Conservation (phyloP, 2,797 vertebrate genomes). For the Rhabdophis nuchalis region DNA sequence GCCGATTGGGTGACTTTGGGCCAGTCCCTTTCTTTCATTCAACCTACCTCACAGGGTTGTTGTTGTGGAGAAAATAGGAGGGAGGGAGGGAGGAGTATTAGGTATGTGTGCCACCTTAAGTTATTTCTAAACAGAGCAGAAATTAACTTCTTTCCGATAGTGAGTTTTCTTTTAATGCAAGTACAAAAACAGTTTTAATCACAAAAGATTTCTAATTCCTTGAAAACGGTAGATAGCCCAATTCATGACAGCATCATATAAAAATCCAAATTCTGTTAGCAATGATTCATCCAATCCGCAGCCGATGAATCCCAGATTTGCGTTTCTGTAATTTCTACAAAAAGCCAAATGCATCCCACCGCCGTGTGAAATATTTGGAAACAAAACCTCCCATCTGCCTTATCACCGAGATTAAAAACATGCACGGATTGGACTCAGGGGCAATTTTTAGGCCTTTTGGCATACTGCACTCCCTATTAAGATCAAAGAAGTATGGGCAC, state of each 20-base stretch:
- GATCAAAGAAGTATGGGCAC: conserved; percentile 11
- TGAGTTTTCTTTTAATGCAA: not conserved
- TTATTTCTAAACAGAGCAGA: not conserved
- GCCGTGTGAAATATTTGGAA: conserved; percentile 6
- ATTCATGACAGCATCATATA: not conserved
- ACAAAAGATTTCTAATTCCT: not conserved
- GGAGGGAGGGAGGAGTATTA: not conserved
- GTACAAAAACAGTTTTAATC: not conserved
- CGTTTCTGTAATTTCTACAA: not conserved
- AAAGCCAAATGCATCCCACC: conserved; percentile 8
- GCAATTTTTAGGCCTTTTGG: not conserved
- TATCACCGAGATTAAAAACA: not conserved
- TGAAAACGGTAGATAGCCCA: not conserved
- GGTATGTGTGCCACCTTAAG: not conserved
- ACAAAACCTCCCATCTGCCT: not conserved
- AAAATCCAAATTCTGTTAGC: not conserved
- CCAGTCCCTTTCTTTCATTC: not conserved
- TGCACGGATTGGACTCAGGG: conserved; percentile 28
- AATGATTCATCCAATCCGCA: not conserved
- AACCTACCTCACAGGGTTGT: not conserved
- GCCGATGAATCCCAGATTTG: not conserved
- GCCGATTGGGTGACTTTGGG: not conserved
- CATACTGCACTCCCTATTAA: not conserved
- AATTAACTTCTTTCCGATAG: not conserved
- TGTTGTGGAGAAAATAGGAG: not conserved